Evolutionary conservation across 2,797 vertebrate genomes (phyloP), one percentile per base, ranked within the genome.

Genomic region (Rhynchotus rufescens): DNA sequence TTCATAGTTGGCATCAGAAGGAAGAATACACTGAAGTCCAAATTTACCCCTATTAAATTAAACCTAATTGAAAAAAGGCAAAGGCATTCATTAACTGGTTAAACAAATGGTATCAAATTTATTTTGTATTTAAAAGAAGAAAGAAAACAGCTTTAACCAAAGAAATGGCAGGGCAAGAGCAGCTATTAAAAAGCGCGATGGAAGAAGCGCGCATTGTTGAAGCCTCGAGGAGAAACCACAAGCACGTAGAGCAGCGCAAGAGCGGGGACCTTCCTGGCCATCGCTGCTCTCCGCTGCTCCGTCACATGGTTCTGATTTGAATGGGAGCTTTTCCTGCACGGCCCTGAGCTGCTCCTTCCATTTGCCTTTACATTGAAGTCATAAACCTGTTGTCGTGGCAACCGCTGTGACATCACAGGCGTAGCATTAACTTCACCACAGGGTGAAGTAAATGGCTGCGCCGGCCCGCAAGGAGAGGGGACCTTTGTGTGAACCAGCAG

Each of bases 1-100:
- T 89, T 93, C 92, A 66, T 89, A 36, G 86, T 81, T 94, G 93
- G 93, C 90, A 96, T 92, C 91, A 93, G n/a, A 86, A 86, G 44
- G 90, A 89, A 42, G 80, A 89, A 77, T 94, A 71, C 74, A 72
- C 80, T 92, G 80, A 93, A 84, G 71, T 64, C 86, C 90, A 95
- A 94, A 94, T 87, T 94, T 88, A 94, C 91, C 95, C 76, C 86
- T 93, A 86, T 92, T 96, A 91, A 96, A 92, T 93, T 95, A 95
- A 93, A 90, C 78, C 92, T 94, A 89, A 96, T 95, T 96, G 90
- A 92, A 75, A 91, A 93, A 91, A 96, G 85, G 71, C 85, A 90
- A 90, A 89, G 69, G 59, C 80, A 94, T 82, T 90, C 49, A 90
- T 40, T 47, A 71, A 51, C 72, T 88, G 73, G 92, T 95, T 95